phyloP scores from a whole-genome alignment of 2,113 vertebrate genomes.

The Ochotona curzoniae region DNA sequence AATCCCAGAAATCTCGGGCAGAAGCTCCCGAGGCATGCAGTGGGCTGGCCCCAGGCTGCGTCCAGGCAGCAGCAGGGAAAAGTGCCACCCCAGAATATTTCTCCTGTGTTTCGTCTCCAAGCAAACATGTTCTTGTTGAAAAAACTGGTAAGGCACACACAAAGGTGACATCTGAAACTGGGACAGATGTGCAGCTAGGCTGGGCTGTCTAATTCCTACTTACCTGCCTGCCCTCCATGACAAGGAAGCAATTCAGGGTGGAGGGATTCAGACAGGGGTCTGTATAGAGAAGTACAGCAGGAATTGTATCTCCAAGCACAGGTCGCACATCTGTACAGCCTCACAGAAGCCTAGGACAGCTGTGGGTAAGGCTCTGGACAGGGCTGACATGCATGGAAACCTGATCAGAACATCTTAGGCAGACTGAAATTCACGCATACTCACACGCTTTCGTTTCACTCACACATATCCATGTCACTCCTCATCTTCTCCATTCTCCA shows the following conservation, averaged over 20 bases:
- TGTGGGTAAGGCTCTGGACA: not conserved
- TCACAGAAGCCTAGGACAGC: not conserved
- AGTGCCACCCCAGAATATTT: not conserved
- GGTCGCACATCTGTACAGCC: too few relatives aligned
- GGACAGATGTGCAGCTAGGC: not conserved
- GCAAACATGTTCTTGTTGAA: accelerated
- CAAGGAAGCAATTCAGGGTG: not conserved
- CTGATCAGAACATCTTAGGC: not conserved
- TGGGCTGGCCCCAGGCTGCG: accelerated
- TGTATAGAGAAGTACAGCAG: not conserved
- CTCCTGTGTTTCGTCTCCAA: accelerated
- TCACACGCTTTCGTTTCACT: not conserved
- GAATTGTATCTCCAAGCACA: not conserved
- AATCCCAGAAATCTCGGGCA: not conserved
- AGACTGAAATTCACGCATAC: not conserved
- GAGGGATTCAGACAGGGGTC: not conserved
- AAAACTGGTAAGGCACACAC: not conserved
- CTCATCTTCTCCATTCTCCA: not conserved
- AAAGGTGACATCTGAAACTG: not conserved
- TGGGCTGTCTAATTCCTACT: not conserved
- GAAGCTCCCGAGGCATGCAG: accelerated
- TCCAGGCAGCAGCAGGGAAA: not conserved
- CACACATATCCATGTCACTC: not conserved
- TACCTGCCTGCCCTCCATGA: not conserved
- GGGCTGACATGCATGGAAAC: not conserved